phyloP scores from a whole-genome alignment of 2,113 vertebrate genomes.

The Emydocephalus ijimae region DNA sequence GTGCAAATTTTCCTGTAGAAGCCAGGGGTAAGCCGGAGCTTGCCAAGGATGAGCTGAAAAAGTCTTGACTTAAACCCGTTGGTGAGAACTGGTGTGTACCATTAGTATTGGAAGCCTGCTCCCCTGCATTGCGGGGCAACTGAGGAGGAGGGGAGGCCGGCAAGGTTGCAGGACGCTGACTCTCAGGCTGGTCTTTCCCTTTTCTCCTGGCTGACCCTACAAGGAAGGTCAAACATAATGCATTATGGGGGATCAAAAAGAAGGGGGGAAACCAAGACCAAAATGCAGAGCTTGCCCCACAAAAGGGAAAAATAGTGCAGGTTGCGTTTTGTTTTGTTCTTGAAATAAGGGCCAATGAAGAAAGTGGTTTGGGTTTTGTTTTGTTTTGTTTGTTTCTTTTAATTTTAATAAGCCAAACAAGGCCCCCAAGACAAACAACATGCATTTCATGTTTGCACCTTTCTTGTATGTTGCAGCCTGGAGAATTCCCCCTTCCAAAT shows the following conservation, averaged over 20 bases:
- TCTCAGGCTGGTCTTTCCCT: conserved; percentile 93
- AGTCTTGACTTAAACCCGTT: conserved; percentile 94
- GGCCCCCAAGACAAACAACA: conserved; percentile 93
- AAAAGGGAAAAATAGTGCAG: conserved; percentile 75
- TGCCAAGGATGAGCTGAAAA: conserved; percentile 87
- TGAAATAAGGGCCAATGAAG: conserved; percentile 75
- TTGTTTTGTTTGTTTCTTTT: conserved; percentile 61
- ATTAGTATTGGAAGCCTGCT: conserved; percentile 88
- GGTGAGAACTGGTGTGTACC: conserved; percentile 94
- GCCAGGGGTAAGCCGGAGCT: conserved; percentile 85
- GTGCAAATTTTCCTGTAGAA: conserved; percentile 94
- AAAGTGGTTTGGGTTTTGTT: conserved; percentile 57
- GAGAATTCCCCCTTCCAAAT: conserved; percentile 79
- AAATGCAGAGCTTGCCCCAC: conserved; percentile 81
- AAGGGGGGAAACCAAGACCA: conserved; percentile 81
- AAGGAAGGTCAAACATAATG: conserved; percentile 99
- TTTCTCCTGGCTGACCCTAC: conserved; percentile 98
- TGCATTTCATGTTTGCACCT: conserved; percentile 99
- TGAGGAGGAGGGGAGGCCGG: conserved; percentile 86
- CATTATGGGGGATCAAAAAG: conserved; percentile 98
- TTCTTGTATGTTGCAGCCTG: conserved; percentile 98
- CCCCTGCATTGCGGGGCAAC: conserved; percentile 83
- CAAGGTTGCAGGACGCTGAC: conserved; percentile 84
- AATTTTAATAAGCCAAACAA: conserved; percentile 76
- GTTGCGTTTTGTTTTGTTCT: conserved; percentile 67